Evolutionary conservation across 1,140 invertebrate species (phyloP), one percentile per base, ranked within the genome.

Genomic region (Saxidomus purpurata): DNA sequence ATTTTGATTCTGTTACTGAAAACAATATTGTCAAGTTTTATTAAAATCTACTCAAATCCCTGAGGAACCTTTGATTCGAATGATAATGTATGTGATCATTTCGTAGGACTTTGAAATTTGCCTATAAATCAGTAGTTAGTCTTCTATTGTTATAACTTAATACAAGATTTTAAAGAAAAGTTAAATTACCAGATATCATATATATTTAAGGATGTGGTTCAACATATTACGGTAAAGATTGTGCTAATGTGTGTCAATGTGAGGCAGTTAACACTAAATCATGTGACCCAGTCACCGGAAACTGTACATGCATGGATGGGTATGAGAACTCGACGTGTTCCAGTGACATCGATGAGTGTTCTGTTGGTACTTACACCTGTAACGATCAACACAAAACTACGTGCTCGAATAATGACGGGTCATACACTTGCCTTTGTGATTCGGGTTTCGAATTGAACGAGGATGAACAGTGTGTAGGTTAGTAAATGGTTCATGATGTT

Each of bases 271-370:
- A 88, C 31, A 80, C 84, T 0, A 9, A 36, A 13, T 25, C 31
- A 25, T 91, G 90, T 49, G 59, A 84, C 34, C 4, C 1, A 3
- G 69, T 47, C 4, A 69, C 43, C 71, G 88, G 90, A 28, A 34
- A 17, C 25, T 91, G 90, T 49, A 76, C 55, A 0, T 91, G 90
- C 28, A 88, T 55, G 61, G 0, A 79, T 19, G 90, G 90, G 3
- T 90, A 79, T 88, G 25, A 52, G 34, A 88, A 85, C 0, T 61
- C 0, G 2, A 74, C 34, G 0, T 91, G 90, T 84, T 28, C 77
- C 3, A 3, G 17, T 3, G 55, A 90, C 38, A 61, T 88, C 0
- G 28, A 90, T 59, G 90, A 90, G 82, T 94, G 93, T 61, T 74
- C 43, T 11, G n/a, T 31, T 0, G 86, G 22, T n/a, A 34, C 63